Evolutionary conservation across 2,113 vertebrate genomes (phyloP).

Genomic region (Empidonax traillii): DNA sequence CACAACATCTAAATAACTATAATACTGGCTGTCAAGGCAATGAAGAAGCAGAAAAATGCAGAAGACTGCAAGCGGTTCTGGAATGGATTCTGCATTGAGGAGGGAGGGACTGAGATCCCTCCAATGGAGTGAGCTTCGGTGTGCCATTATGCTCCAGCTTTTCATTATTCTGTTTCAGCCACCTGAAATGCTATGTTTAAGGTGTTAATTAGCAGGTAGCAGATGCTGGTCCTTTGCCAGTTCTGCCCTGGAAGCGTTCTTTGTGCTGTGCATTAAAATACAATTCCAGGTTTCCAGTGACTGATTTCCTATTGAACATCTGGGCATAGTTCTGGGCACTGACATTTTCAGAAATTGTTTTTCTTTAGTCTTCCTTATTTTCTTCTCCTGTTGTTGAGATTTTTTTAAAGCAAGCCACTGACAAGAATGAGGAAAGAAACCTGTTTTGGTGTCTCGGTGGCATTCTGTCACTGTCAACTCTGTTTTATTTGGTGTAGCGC

Average conservation of each 20-base stretch:
- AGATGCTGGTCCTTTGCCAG: background rate
- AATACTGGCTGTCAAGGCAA: constrained; percentile 54
- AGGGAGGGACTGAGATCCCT: background rate
- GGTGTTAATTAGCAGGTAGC: constrained; percentile 46
- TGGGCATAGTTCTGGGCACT: background rate
- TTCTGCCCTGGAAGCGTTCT: background rate
- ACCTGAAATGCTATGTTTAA: constrained; percentile 11
- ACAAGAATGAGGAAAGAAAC: background rate
- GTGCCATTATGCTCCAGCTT: background rate
- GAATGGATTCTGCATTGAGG: background rate
- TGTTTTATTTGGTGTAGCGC: background rate
- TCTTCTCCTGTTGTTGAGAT: background rate
- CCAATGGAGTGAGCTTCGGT: rapidly evolving
- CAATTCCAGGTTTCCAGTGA: background rate
- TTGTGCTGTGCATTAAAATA: background rate
- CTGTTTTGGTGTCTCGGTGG: background rate
- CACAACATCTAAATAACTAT: constrained; percentile 61
- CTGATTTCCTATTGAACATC: background rate
- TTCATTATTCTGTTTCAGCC: constrained; percentile 2
- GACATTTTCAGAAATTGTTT: background rate
- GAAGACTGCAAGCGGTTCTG: background rate
- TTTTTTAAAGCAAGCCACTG: background rate
- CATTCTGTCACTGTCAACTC: background rate
- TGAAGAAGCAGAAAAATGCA: constrained; percentile 11
- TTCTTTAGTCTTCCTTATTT: background rate